These are phyloP conservation scores for Hirtodrosophila alboralis DNA, from an alignment of 2,888 invertebrate genomes.

Conservation along the genomic window DNA sequence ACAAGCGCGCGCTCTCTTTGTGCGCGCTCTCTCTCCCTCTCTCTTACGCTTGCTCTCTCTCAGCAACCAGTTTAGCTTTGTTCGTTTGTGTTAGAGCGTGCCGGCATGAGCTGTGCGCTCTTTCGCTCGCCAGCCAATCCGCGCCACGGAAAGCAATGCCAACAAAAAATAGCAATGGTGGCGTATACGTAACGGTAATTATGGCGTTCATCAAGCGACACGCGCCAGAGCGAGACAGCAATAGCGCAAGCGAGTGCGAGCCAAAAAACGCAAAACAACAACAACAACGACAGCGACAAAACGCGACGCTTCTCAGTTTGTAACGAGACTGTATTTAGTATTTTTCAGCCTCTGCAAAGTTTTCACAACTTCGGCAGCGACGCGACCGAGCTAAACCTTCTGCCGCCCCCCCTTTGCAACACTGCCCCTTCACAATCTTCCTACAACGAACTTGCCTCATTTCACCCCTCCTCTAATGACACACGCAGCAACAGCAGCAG, in stretches of 20 bases:
- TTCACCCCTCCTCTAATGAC: constrained; percentile 61
- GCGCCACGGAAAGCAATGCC: constrained; percentile 46
- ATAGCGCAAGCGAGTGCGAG: constrained; percentile 26
- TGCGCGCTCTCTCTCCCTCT: constrained; percentile 25
- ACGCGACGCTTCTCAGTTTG: constrained; percentile 72
- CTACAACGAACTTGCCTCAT: too few species aligned
- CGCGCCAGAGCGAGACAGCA: constrained; percentile 57
- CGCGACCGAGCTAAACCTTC: constrained; percentile 35
- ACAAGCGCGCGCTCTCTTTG: constrained; percentile 46
- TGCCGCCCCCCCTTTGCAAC: constrained; percentile 8
- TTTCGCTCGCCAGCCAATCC: constrained; percentile 68
- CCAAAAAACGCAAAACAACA: constrained; percentile 18
- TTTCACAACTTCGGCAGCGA: constrained; percentile 67
- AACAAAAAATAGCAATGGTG: constrained; percentile 82
- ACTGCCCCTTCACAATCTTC: not conserved
- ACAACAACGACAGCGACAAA: constrained; percentile 13
- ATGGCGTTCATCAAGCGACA: constrained; percentile 82
- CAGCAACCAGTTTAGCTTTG: constrained; percentile 44
- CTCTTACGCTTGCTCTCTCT: constrained; percentile 7
- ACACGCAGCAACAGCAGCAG: constrained; percentile 28
- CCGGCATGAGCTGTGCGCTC: constrained; percentile 27
- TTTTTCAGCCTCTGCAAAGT: constrained; percentile 70
- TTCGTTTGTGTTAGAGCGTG: constrained; percentile 24
- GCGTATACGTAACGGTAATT: constrained; percentile 83
- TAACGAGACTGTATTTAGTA: constrained; percentile 83